Percentiles rank a stretch among this genome's conserved stretches.
Conservation (phyloP, 1,140 invertebrate species). For the Xylocopa sonorina region DNA sequence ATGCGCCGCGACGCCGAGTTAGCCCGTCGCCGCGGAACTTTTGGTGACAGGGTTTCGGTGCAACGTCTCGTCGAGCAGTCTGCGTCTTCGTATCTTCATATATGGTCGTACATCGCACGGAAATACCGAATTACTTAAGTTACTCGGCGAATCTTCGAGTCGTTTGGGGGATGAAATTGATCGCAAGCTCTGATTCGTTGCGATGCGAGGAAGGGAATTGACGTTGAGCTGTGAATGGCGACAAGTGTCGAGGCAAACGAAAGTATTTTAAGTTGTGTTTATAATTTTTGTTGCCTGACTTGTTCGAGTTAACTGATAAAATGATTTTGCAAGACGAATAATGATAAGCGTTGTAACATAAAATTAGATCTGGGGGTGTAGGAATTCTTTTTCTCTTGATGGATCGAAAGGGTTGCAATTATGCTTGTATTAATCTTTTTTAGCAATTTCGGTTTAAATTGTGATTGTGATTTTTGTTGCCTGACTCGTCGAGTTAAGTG, state of each 20-base stretch:
- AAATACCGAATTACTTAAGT: conserved; percentile 30
- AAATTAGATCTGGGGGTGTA: too few species aligned
- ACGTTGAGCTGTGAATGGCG: too few species aligned
- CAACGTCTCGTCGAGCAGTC: conserved; percentile 8
- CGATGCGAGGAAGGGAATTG: background rate
- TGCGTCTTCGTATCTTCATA: conserved; percentile 16
- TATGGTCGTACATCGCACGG: background rate
- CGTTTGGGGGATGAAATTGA: too few species aligned
- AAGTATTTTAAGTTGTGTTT: background rate
- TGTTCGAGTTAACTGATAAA: too few species aligned
- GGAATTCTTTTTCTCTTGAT: too few species aligned
- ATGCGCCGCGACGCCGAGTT: conserved; percentile 15
- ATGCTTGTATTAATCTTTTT: too few species aligned
- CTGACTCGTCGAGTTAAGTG: too few species aligned
- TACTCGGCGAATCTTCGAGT: conserved; percentile 3
- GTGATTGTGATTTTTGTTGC: too few species aligned
- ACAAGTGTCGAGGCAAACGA: background rate
- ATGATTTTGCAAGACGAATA: too few species aligned
- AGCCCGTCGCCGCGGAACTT: conserved; percentile 7
- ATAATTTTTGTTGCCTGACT: background rate
- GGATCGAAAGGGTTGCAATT: too few species aligned
- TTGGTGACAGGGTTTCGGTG: conserved; percentile 16
- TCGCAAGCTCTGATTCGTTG: background rate
- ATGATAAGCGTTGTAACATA: too few species aligned
- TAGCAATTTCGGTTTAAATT: too few species aligned